Conservation (phyloP, 2,888 invertebrate species). For the Coremacera marginata region DNA sequence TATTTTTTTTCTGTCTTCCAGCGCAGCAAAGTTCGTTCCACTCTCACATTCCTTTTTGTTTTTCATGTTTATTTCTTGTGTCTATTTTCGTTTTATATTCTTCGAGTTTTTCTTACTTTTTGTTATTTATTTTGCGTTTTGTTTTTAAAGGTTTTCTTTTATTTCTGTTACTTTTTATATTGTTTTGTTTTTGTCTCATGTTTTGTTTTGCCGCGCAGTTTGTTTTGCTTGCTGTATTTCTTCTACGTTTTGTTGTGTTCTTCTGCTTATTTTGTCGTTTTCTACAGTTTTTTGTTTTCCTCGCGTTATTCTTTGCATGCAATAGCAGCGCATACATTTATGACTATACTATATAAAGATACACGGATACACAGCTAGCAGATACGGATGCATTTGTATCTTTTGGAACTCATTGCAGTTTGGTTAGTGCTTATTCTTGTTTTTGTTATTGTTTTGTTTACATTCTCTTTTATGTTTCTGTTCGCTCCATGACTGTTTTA, state of each 20-base stretch:
- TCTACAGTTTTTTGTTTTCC: constrained; percentile 9
- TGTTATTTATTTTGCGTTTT: neutral
- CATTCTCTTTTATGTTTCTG: neutral
- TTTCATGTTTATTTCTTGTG: too few relatives aligned
- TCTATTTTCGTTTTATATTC: too few relatives aligned
- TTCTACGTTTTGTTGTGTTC: constrained; percentile 23
- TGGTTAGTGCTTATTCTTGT: neutral
- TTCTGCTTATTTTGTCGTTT: neutral
- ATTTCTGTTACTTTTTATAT: constrained; percentile 21
- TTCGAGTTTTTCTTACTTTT: too few relatives aligned
- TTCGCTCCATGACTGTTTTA: neutral
- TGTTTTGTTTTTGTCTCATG: constrained; percentile 44
- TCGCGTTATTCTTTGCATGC: neutral
- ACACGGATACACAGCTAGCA: neutral
- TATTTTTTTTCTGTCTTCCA: too few relatives aligned
- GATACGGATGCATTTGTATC: constrained; percentile 7
- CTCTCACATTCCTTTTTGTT: constrained; percentile 44
- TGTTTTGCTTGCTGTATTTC: constrained; percentile 57
- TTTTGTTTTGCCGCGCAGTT: constrained; percentile 37
- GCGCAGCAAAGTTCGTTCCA: constrained; percentile 56
- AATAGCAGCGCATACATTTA: neutral
- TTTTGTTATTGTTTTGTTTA: neutral
- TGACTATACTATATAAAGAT: neutral
- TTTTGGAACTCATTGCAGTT: neutral
- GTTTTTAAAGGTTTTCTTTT: too few relatives aligned